A percentile compares a stretch with the other conserved stretches of the same genome.
Evolutionary conservation across 2,113 vertebrate genomes (phyloP).

Genomic region (Gallinago media): DNA sequence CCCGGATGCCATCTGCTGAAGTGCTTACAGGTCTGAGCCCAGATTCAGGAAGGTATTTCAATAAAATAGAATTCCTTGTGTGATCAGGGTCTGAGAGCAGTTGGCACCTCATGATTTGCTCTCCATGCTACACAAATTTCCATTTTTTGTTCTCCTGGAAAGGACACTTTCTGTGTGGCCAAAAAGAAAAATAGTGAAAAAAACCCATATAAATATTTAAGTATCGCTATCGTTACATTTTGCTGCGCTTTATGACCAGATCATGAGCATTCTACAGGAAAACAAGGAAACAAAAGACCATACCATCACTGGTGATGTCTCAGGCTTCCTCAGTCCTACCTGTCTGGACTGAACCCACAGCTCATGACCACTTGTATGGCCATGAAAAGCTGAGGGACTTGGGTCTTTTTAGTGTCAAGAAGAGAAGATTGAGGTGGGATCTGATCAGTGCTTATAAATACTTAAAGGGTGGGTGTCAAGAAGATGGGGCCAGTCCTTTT

Average conservation of each 20-base stretch:
- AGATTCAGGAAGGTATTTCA: not conserved
- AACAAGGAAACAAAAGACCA: not conserved
- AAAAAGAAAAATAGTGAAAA: not conserved
- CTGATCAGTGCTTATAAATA: too few relatives aligned
- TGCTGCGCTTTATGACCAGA: not conserved
- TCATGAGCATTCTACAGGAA: rapidly evolving
- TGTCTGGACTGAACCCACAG: not conserved
- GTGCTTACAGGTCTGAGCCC: not conserved
- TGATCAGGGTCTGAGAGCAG: not conserved
- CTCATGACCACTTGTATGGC: rapidly evolving
- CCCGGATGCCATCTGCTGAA: not conserved
- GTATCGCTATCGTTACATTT: not conserved
- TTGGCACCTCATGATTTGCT: not conserved
- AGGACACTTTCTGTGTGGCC: not conserved
- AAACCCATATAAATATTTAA: not conserved
- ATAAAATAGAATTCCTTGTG: not conserved
- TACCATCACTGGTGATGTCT: not conserved
- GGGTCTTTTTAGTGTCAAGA: too few relatives aligned
- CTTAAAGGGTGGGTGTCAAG: too few relatives aligned
- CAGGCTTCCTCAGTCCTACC: not conserved
- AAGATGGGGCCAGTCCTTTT: too few relatives aligned
- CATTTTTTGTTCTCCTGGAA: not conserved
- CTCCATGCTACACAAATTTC: not conserved
- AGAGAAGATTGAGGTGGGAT: too few relatives aligned
- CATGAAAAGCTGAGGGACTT: too few relatives aligned